These are phyloP conservation scores for Reticulitermes speratus DNA, from an alignment of 1,140 invertebrate genomes.

Conservation along the genomic window DNA sequence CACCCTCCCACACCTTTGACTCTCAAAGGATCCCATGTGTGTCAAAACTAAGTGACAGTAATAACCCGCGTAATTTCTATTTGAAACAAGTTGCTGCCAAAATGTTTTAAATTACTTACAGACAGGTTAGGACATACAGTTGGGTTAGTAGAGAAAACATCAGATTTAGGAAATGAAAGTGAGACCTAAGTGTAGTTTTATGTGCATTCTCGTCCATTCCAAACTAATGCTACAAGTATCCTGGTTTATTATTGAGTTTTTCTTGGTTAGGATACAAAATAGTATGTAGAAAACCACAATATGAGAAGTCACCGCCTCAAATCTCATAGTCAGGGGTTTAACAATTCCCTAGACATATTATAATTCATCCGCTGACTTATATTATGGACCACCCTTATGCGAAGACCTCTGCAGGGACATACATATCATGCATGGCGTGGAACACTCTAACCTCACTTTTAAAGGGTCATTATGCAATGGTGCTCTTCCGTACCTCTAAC, in stretches of 20 bases:
- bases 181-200: too few relatives aligned
- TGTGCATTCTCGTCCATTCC: too few relatives aligned
- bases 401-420: not conserved
- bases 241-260: not conserved
- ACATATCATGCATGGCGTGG: not conserved
- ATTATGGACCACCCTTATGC: not conserved
- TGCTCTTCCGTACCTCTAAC: not conserved
- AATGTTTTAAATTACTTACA: too few relatives aligned
- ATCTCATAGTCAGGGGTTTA: not conserved
- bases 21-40: too few relatives aligned
- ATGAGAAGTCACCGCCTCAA: not conserved
- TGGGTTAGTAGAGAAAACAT: too few relatives aligned
- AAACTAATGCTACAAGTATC: too few relatives aligned
- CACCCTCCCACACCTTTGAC: too few relatives aligned
- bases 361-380: not conserved
- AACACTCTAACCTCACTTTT: not conserved
- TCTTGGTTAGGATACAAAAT: not conserved
- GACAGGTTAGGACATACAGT: too few relatives aligned
- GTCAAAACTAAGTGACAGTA: too few relatives aligned
- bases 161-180: too few relatives aligned
- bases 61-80: too few relatives aligned
- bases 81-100: too few relatives aligned
- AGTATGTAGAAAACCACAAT: not conserved
- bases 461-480: not conserved
- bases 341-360: not conserved